These are phyloP conservation scores for Psilopogon haemacephalus DNA, from an alignment of 2,113 vertebrate species.

Conservation along the genomic window DNA sequence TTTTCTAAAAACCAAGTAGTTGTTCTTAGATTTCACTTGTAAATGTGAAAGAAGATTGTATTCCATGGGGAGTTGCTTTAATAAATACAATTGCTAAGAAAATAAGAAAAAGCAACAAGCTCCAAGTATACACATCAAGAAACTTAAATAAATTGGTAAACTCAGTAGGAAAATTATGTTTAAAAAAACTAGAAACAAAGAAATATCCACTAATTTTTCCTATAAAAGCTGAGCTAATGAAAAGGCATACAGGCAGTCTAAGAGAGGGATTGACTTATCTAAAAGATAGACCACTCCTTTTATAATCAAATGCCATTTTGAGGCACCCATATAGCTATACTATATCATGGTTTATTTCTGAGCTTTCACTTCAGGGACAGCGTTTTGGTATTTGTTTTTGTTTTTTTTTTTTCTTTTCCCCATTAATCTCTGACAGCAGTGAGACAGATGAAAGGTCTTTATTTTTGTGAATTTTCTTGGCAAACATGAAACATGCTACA, in stretches of 20 bases:
- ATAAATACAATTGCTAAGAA: background rate
- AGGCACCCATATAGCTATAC: background rate
- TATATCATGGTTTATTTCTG: background rate
- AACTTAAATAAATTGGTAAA: background rate
- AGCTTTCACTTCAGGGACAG: background rate
- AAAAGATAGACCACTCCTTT: background rate
- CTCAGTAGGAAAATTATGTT: background rate
- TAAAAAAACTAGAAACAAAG: background rate
- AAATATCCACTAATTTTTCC: background rate
- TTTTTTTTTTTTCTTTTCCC: no score
- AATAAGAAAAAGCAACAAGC: background rate
- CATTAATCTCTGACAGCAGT: background rate
- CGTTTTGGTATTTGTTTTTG: no score
- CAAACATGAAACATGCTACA: fast-evolving
- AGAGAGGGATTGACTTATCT: background rate
- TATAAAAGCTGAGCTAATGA: background rate
- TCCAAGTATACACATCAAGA: background rate
- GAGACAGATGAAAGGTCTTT: background rate
- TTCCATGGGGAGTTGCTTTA: background rate
- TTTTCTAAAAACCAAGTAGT: background rate
- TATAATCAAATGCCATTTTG: background rate
- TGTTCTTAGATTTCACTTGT: background rate
- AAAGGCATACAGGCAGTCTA: background rate
- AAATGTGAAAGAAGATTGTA: background rate
- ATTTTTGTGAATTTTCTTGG: background rate